These are phyloP conservation scores for Acanthis flammea DNA, from an alignment of 2,797 vertebrate species.

Conservation along the genomic window DNA sequence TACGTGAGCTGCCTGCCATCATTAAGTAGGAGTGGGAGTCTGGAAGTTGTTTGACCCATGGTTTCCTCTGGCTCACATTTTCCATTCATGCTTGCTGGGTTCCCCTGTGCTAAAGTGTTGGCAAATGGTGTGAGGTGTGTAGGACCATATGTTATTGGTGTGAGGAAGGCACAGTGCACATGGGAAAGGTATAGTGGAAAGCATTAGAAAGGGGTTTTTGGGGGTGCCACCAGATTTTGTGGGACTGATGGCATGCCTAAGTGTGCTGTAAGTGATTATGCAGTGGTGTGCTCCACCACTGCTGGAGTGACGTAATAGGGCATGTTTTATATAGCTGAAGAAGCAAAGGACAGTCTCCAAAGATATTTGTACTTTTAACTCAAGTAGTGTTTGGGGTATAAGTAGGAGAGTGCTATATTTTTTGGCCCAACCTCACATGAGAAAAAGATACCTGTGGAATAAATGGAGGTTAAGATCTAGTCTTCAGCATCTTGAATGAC, in stretches of 20 bases:
- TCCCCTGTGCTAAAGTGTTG: not conserved
- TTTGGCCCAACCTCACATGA: not conserved
- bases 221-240: not conserved
- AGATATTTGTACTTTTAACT: not conserved
- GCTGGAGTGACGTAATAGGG: not conserved
- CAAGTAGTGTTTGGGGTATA: not conserved
- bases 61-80: not conserved
- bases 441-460: not conserved
- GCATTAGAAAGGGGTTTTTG: not conserved
- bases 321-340: not conserved
- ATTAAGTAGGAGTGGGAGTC: not conserved
- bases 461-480: not conserved
- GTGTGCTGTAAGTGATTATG: not conserved
- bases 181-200: not conserved
- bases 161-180: not conserved
- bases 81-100: not conserved
- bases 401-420: not conserved
- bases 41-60: not conserved
- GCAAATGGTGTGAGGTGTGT: not conserved
- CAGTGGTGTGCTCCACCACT: not conserved
- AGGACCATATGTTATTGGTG: accelerated
- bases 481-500: not conserved
- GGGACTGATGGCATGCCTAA: not conserved
- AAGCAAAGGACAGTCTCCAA: not conserved
- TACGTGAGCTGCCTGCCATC: not conserved